These are phyloP conservation scores for Microtus richardsoni DNA, from an alignment of 2,113 vertebrate genomes.

Conservation along the genomic window DNA sequence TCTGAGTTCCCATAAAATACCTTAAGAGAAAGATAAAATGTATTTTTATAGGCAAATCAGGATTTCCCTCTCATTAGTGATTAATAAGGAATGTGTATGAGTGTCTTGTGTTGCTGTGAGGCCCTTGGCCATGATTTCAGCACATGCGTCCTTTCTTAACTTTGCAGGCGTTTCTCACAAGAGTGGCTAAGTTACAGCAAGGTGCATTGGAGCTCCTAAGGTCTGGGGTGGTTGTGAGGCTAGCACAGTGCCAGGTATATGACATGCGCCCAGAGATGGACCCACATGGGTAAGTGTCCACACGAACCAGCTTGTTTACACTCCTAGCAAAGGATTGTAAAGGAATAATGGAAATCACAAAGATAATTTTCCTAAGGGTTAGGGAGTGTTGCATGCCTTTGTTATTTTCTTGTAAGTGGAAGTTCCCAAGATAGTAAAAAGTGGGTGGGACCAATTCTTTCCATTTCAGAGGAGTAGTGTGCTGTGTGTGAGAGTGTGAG, in stretches of 20 bases:
- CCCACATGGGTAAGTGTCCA: conserved; percentile 89
- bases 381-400: neutral
- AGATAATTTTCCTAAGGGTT: neutral
- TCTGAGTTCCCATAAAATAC: neutral
- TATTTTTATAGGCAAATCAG: neutral
- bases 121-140: neutral
- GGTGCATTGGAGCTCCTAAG: conserved; percentile 94
- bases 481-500: neutral
- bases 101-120: neutral
- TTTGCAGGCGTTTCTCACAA: conserved; percentile 94
- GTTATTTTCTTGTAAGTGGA: neutral
- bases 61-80: neutral
- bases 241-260: conserved; percentile 97
- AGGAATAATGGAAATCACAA: neutral
- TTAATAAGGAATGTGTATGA: neutral
- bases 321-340: neutral
- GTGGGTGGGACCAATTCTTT: neutral
- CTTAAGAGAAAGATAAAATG: neutral
- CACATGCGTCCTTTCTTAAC: conserved; percentile 10
- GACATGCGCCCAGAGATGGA: conserved; percentile 97
- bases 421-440: neutral
- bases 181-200: conserved; percentile 94
- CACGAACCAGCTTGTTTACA: neutral
- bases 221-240: conserved; percentile 93
- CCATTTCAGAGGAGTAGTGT: neutral